Evolutionary conservation across 2,888 invertebrate species (phyloP).

Genomic region (Thumatha senex): DNA sequence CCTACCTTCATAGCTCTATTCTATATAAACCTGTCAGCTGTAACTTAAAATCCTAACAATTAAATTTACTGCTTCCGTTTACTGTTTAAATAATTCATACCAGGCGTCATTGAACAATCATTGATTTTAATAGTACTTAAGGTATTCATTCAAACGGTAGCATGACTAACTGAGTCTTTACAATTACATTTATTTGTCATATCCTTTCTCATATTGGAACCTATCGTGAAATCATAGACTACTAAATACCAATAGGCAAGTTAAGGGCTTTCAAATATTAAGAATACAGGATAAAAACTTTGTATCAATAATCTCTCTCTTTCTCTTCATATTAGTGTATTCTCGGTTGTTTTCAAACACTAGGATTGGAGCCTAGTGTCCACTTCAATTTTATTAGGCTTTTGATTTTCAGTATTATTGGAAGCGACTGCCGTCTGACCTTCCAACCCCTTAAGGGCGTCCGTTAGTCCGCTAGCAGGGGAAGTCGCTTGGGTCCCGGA

Average conservation of each 20-base stretch:
- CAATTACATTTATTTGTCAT: neutral
- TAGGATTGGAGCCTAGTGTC: too few species aligned
- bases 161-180: neutral
- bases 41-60: neutral
- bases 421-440: too few species aligned
- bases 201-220: neutral
- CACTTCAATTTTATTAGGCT: too few species aligned
- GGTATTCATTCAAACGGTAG: constrained; percentile 4
- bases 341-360: too few species aligned
- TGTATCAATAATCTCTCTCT: too few species aligned
- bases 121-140: neutral
- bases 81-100: constrained; percentile 10
- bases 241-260: neutral
- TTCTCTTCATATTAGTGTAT: too few species aligned
- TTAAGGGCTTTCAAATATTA: too few species aligned
- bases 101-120: constrained; percentile 9
- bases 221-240: neutral
- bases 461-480: too few species aligned
- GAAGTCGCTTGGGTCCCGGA: too few species aligned
- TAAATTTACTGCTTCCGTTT: constrained; percentile 9
- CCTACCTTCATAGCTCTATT: neutral
- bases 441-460: too few species aligned
- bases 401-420: too few species aligned
- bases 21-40: neutral
- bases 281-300: too few species aligned